phyloP scores from a whole-genome alignment of 2,113 vertebrate species.

The Eclectus roratus region DNA sequence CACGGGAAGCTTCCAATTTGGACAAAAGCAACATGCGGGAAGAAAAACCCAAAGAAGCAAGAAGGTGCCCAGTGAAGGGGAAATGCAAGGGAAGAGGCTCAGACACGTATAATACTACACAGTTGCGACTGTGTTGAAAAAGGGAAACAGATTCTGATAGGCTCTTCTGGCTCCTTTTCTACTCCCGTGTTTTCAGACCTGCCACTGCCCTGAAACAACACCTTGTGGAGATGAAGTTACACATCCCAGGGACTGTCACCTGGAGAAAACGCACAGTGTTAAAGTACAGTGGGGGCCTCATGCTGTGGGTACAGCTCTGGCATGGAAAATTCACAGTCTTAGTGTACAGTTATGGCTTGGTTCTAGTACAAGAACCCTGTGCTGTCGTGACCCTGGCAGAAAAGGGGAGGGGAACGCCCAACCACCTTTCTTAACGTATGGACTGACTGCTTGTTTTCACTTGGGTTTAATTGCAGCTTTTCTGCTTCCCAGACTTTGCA shows the following conservation, averaged over 20 bases:
- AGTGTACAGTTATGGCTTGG: accelerated
- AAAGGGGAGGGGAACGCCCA: not conserved
- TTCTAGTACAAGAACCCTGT: not conserved
- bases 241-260: not conserved
- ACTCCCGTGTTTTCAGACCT: not conserved
- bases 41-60: not conserved
- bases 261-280: not conserved
- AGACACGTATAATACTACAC: not conserved
- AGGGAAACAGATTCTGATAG: not conserved
- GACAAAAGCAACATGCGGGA: not conserved
- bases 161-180: not conserved
- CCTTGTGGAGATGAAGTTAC: not conserved
- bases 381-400: accelerated
- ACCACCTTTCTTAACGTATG: not conserved
- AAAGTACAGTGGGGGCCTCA: not conserved
- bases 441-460: not conserved
- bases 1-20: not conserved
- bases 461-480: not conserved
- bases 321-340: not conserved
- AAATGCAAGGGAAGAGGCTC: not conserved
- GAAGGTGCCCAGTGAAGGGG: not conserved
- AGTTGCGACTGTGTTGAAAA: not conserved
- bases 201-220: not conserved
- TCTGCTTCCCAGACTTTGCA: not conserved
- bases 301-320: accelerated